These are phyloP conservation scores for Notodonta ziczac DNA, from an alignment of 2,888 invertebrate species.

Conservation along the genomic window DNA sequence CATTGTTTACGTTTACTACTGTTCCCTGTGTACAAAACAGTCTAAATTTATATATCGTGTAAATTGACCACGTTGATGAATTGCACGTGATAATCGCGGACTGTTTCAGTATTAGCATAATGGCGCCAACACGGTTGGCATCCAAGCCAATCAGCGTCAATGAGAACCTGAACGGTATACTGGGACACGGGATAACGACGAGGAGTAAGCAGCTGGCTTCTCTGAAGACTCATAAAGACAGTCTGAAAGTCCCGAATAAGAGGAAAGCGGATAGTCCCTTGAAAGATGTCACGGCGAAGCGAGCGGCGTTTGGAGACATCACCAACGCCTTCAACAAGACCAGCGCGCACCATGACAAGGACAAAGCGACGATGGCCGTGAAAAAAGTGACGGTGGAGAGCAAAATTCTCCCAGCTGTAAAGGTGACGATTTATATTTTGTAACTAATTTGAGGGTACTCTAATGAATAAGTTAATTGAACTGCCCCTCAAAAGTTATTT, in stretches of 20 bases:
- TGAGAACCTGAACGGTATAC: constrained; percentile 73
- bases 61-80: constrained; percentile 35
- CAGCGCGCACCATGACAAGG: constrained; percentile 64
- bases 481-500: not conserved
- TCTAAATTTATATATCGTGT: constrained; percentile 17
- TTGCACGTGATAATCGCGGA: constrained; percentile 59
- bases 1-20: constrained; percentile 54
- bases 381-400: constrained; percentile 82
- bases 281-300: constrained; percentile 89
- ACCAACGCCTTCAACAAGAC: constrained; percentile 88
- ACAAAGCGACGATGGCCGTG: constrained; percentile 60
- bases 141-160: constrained; percentile 78
- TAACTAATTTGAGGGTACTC: constrained; percentile 47
- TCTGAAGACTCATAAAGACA: constrained; percentile 73
- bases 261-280: constrained; percentile 93
- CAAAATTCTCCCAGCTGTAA: constrained; percentile 76
- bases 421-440: constrained; percentile 57
- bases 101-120: constrained; percentile 68
- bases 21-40: constrained; percentile 25
- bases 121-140: constrained; percentile 87
- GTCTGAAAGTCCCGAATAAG: constrained; percentile 85
- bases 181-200: constrained; percentile 84
- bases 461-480: not conserved
- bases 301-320: constrained; percentile 94
- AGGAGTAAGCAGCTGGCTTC: constrained; percentile 85